Base-by-base conservation (phyloP, 2,113 vertebrate species). In the Gambusia holbrooki region DNA sequence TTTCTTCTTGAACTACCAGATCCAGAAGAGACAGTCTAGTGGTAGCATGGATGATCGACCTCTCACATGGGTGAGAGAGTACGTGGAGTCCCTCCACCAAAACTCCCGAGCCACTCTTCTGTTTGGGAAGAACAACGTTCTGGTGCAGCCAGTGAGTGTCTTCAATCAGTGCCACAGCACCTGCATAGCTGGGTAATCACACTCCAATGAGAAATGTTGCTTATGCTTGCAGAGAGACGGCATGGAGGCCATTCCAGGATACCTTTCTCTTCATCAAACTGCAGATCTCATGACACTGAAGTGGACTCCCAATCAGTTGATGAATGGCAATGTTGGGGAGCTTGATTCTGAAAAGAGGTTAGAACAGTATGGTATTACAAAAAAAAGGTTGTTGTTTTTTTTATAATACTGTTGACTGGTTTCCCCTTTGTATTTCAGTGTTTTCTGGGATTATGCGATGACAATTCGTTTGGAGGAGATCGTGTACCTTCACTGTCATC, bases 391-490 rank as follows among this genome's bases (percentile, higher is more conserved):
- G 10, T 37, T 12, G 0, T 12, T 37, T 37, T 48, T 42, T 29
- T 71, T 13, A 62, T 67, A 80, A 73, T 40, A 5, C 25, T 69
- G 3, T n/a, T 66, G 30, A 68, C 5, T 22, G 29, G 27, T 75
- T 67, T 11, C 42, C 35, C 73, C 22, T 1, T 85, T 73, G 62
- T 83, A 58, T 48, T 48, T 61, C 87, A 99, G 98, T 0, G 96
- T 99, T 68, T 99, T 98, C 84, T 99, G 98, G 98, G 97, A 99
- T 92, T 99, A 96, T 0, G 98, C 98, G 48, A 98, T 99, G 96
- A 98, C 97, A 17, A 99, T 99, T 84, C 96, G 95, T 86, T 93
- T 99, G 87, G 97, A 98, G 72, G 98, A 99, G 93, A 99, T 99
- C 0, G 98, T 99, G 33, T 99, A 99, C 66, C 92, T 99, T 71